These are phyloP conservation scores for Sporophila hypoxantha DNA, from an alignment of 2,113 vertebrate genomes.

Conservation along the genomic window DNA sequence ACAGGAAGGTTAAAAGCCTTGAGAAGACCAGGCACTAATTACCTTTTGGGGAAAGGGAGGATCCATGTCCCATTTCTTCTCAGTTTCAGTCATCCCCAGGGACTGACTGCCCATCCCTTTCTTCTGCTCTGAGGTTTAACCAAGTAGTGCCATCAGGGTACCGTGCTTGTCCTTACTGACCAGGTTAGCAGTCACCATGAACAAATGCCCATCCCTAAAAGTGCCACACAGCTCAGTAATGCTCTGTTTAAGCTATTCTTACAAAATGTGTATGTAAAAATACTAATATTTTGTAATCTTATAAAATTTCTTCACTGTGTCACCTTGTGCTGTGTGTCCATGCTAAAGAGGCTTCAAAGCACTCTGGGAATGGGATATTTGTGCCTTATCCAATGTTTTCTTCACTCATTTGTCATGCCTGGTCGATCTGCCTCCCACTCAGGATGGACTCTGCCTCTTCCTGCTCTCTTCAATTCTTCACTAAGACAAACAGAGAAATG, in stretches of 20 bases:
- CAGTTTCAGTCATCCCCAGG: background rate
- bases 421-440: background rate
- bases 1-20: background rate
- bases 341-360: background rate
- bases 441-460: background rate
- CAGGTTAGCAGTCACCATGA: background rate
- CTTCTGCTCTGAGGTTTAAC: background rate
- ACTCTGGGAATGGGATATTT: background rate
- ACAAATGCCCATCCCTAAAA: background rate
- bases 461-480: background rate
- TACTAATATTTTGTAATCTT: background rate
- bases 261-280: background rate
- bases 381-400: background rate
- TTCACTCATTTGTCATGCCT: background rate
- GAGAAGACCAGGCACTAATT: background rate
- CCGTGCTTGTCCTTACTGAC: background rate
- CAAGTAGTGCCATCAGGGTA: background rate
- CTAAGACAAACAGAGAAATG: background rate
- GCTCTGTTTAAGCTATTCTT: background rate
- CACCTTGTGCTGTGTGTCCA: background rate
- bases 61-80: background rate
- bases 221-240: background rate
- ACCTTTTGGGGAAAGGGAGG: background rate
- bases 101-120: background rate
- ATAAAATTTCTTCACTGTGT: background rate